phyloP scores from a whole-genome alignment of 2,888 invertebrate genomes.

The Perizoma flavofasciatum region DNA sequence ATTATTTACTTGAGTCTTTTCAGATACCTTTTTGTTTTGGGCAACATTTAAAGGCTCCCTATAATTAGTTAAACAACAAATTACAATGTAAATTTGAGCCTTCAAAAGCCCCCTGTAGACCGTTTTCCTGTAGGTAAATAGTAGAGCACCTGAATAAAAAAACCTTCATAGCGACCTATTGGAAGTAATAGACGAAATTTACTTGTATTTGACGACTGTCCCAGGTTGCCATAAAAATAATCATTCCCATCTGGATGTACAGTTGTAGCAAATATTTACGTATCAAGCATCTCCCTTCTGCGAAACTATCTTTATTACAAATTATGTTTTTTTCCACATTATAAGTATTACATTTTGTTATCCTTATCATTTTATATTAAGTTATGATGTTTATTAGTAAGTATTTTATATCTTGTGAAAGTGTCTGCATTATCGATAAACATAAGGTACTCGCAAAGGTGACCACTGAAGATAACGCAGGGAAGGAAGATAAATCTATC shows the following conservation, averaged over 20 bases:
- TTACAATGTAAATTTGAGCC: constrained; percentile 54
- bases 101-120: constrained; percentile 30
- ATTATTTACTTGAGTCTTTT: constrained; percentile 38
- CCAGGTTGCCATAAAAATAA: constrained; percentile 17
- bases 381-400: too few species aligned
- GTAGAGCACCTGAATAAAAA: too few species aligned
- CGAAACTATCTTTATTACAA: too few species aligned
- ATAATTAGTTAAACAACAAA: constrained; percentile 61
- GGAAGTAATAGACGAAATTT: constrained; percentile 5
- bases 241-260: constrained; percentile 2
- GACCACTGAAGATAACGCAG: constrained; percentile 5
- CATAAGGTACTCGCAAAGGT: constrained; percentile 19
- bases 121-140: constrained; percentile 24
- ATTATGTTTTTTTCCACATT: too few species aligned
- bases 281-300: too few species aligned
- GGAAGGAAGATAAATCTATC: neutral
- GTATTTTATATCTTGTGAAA: neutral
- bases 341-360: too few species aligned
- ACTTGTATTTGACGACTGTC: constrained; percentile 19
- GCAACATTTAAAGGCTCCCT: constrained; percentile 44
- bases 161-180: neutral
- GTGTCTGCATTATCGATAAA: constrained; percentile 26
- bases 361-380: too few species aligned
- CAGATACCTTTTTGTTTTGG: constrained; percentile 40
- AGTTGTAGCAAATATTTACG: constrained; percentile 6